Evolutionary conservation across 2,888 invertebrate species (phyloP).

Genomic region (Limnephilus rhombicus): DNA sequence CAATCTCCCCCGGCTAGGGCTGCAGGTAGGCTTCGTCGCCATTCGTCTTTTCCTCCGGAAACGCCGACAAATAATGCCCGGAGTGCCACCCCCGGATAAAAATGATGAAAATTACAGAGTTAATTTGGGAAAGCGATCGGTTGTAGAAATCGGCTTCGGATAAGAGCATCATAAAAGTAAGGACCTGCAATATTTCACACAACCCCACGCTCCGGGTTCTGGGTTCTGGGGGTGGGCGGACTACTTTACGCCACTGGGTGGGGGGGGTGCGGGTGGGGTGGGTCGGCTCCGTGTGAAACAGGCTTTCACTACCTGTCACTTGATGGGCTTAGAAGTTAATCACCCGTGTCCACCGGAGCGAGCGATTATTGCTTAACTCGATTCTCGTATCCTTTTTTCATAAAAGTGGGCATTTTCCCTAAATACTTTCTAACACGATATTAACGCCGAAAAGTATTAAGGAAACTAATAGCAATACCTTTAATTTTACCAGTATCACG

Average conservation of each 20-base stretch:
- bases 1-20: slow-evolving; percentile 7
- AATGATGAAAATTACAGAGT: slow-evolving; percentile 64
- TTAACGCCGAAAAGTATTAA: background rate
- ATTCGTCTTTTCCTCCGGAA: slow-evolving; percentile 22
- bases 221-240: slow-evolving; percentile 9
- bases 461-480: background rate
- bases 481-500: background rate
- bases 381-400: background rate
- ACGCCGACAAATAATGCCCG: slow-evolving; percentile 35
- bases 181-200: slow-evolving; percentile 64
- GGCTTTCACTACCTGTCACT: slow-evolving; percentile 44
- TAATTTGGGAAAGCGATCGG: slow-evolving; percentile 65
- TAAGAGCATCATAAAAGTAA: slow-evolving; percentile 66
- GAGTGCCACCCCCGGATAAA: slow-evolving; percentile 27
- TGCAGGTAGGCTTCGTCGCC: background rate
- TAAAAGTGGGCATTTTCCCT: background rate
- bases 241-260: background rate
- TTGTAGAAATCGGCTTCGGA: slow-evolving; percentile 64
- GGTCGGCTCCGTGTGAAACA: slow-evolving; percentile 13
- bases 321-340: slow-evolving; percentile 48
- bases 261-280: background rate
- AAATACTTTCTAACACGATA: background rate
- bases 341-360: slow-evolving; percentile 35
- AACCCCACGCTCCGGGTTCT: slow-evolving; percentile 37
- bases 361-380: slow-evolving; percentile 25